A percentile compares a stretch with the other conserved stretches of the same genome.
Evolutionary conservation across 2,797 vertebrate species (phyloP).

Genomic region (Urosaurus nigricauda): DNA sequence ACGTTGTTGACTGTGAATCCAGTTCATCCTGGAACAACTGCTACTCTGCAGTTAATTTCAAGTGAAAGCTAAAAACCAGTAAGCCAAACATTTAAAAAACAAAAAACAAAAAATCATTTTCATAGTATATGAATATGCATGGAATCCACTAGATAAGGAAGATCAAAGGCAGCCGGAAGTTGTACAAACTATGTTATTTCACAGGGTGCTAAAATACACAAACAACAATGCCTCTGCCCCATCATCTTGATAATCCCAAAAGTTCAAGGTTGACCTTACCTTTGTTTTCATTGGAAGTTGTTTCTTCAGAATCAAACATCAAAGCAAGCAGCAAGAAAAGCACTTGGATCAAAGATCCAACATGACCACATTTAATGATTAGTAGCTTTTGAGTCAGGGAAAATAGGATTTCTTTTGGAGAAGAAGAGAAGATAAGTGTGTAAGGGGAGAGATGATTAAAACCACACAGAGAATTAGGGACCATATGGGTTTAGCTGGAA

Average conservation of each 20-base stretch:
- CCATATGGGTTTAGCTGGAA: background rate
- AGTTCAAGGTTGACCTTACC: background rate
- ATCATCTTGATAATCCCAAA: background rate
- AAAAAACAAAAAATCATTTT: background rate
- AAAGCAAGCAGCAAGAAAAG: background rate
- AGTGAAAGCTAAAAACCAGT: background rate
- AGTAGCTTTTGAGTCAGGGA: background rate
- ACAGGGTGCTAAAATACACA: background rate
- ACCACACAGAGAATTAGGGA: background rate
- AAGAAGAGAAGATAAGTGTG: background rate
- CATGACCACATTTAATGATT: background rate
- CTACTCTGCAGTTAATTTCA: background rate
- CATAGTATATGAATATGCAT: background rate
- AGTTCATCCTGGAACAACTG: slow-evolving; percentile 24
- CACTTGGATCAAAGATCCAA: background rate
- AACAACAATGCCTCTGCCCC: background rate
- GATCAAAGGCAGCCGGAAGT: background rate
- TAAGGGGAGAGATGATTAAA: background rate
- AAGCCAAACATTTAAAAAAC: background rate
- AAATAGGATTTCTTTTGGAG: background rate
- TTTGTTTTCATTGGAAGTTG: background rate
- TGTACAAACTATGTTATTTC: background rate
- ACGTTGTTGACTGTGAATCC: slow-evolving; percentile 65
- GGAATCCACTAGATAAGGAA: background rate
- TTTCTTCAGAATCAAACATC: background rate